Percentiles rank a stretch among this genome's conserved stretches.
Evolutionary conservation across 2,113 vertebrate species (phyloP).

Genomic region (Campylorhamphus procurvoides): DNA sequence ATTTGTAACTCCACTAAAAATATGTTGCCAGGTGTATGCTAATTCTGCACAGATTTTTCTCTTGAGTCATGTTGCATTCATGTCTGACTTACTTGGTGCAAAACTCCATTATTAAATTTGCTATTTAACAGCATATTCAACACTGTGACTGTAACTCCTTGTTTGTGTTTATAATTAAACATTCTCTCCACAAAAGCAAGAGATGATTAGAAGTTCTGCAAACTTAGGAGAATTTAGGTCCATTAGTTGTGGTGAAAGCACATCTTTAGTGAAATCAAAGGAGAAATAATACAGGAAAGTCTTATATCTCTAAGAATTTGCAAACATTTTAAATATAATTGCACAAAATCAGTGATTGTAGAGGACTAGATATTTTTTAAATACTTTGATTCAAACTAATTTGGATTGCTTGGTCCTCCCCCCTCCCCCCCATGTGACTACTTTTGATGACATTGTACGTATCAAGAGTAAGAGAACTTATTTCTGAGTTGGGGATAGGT

Average conservation of each 20-base stretch:
- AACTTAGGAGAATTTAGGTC: not conserved
- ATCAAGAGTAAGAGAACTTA: not conserved
- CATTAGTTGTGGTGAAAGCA: not conserved
- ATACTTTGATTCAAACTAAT: not conserved
- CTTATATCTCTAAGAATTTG: not conserved
- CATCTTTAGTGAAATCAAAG: not conserved
- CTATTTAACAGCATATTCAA: not conserved
- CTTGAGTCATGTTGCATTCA: not conserved
- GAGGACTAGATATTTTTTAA: not conserved
- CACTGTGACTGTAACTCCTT: not conserved
- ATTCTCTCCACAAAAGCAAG: not conserved
- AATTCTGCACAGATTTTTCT: not conserved
- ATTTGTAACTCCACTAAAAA: not conserved
- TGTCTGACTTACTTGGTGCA: not conserved
- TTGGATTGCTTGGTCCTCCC: not conserved
- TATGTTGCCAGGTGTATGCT: not conserved
- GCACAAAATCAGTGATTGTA: not conserved
- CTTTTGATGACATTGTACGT: not conserved
- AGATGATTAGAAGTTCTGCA: not conserved
- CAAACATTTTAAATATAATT: not conserved
- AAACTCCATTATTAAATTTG: not conserved
- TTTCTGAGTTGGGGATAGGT: constrained; percentile 11
- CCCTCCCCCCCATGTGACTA: not conserved
- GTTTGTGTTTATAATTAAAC: not conserved
- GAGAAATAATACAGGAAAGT: not conserved